Base-by-base conservation (phyloP, 2,113 vertebrate genomes). In the Zosterops hypoxanthus region DNA sequence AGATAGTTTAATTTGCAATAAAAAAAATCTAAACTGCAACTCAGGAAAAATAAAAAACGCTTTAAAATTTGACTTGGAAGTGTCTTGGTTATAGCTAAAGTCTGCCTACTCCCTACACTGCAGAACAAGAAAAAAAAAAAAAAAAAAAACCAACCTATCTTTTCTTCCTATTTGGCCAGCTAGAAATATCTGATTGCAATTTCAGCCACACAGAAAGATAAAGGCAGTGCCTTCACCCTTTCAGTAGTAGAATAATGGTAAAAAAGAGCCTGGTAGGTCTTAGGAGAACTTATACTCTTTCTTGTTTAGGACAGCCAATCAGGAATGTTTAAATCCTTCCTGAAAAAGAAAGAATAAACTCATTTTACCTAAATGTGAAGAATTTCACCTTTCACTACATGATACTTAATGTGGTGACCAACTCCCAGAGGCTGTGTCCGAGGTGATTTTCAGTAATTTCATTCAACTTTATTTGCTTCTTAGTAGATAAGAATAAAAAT, bases 321-420 rank as follows among this genome's bases (percentile, higher is more conserved):
- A 59, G 21, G 12, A 55, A 72, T 33, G 46, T 70, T 77, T 28
- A 76, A 89, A 84, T 4, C 24, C 20, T 34, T 82, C 33, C 49
- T 69, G 42, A 77, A 76, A 66, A 59, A 73, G 26, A 66, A 64
- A n/a, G 19, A 49, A 2, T 11, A 15, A 72, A 77, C 39, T 76
- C 3, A 4, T 10, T 85, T 87, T 52, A 72, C 4, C 25, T 61
- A 34, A 3, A 89, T n/a, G 14, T 0, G 0, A 79, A 72, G 61
- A 79, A 87, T 85, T 88, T 91, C 52, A 21, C 26, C 21, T 76
- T 72, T 39, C 7, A 72, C 12, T 85, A 11, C 18, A 26, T 61
- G 19, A 57, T 26, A 46, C 16, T 28, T 79, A 9, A 56, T 71
- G 28, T 66, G 60, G 16, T 82, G 59, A 8, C 57, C 46, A 65